A percentile compares a stretch with the other conserved stretches of the same genome.
Evolutionary conservation across 92 coral and sea anemone species (phyloP).

Genomic region (Bergia puertoricense): DNA sequence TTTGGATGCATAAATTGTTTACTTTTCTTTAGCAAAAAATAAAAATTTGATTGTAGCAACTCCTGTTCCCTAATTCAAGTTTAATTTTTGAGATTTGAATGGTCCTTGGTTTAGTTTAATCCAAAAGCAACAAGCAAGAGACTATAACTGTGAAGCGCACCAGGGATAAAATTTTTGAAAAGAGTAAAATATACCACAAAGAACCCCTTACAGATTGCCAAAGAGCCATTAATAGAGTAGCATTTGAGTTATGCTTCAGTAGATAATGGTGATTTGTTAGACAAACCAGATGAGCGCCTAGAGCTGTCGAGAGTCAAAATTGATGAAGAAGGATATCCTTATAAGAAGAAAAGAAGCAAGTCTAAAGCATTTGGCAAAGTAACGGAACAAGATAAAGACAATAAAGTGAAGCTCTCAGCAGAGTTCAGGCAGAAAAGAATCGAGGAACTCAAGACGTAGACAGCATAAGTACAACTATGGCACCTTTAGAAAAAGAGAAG

Average conservation of each 20-base stretch:
- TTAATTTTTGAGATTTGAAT: constrained; percentile 13
- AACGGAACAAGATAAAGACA: background rate
- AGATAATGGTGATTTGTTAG: constrained; percentile 46
- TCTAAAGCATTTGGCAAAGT: constrained; percentile 47
- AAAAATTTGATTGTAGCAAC: background rate
- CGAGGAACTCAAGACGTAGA: constrained; percentile 45
- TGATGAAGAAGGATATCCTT: constrained; percentile 54
- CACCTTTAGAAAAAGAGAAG: constrained; percentile 43
- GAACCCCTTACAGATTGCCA: constrained; percentile 49
- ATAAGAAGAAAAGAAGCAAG: constrained; percentile 46
- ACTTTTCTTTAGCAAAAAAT: background rate
- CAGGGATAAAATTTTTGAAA: constrained; percentile 36
- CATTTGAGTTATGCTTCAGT: constrained; percentile 56
- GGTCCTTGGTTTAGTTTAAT: constrained; percentile 36
- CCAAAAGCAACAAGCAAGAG: constrained; percentile 22
- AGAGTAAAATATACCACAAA: constrained; percentile 49
- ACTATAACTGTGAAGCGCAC: constrained; percentile 33
- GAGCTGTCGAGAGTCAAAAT: constrained; percentile 47
- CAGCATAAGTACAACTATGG: constrained; percentile 32
- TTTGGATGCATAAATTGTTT: background rate
- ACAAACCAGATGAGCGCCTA: constrained; percentile 45
- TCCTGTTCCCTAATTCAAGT: background rate
- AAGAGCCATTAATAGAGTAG: constrained; percentile 49
- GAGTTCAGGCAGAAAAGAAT: constrained; percentile 49
- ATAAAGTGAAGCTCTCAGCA: constrained; percentile 13